Evolutionary conservation across 1,140 invertebrate species (phyloP), one percentile per base, ranked within the genome.

Genomic region (Diabrotica virgifera): DNA sequence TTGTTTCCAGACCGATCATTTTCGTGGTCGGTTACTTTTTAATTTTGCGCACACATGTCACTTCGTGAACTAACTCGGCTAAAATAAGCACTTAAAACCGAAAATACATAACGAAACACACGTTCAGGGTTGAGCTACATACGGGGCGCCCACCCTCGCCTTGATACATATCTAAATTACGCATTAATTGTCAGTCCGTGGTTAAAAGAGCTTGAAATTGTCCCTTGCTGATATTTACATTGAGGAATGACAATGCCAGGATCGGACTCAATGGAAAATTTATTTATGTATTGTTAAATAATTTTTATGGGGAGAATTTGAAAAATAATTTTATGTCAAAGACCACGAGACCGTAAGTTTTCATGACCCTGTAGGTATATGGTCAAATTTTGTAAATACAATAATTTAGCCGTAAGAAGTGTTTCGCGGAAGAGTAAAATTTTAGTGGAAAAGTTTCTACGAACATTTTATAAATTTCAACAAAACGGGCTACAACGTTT

Each of bases 121-220:
- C 36, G 24, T 36, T 36, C 55, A 12, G n/a, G n/a, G n/a, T n/a
- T n/a, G n/a, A n/a, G 36, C 36, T n/a, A 24, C 24, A 36, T n/a
- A 24, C 9, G 7, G 13, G 7, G 12, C 52, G 12, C 52, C 12
- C 55, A 24, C 55, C 53, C 12, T 36, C 35, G 38, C 11, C 38
- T 40, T 40, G 76, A 77, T 77, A 72, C 72, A 73, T 76, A 77
- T 77, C 76, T 76, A 76, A 76, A 77, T 77, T 76, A 73, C 65
- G 60, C 59, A 70, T 71, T 76, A 77, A 77, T 77, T 77, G 76
- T 76, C 74, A 69, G 69, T 68, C 73, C 70, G 76, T 76, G 76
- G 74, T 73, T 77, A 77, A 77, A 75, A 76, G 76, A 75, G 76
- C 76, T 77, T 77, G 76, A 77, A 77, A 77, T 77, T 77, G 76